A percentile compares a stretch with the other conserved stretches of the same genome.
These are phyloP conservation scores for Cairina moschata DNA, from an alignment of 2,113 vertebrate genomes.

Conservation along the genomic window DNA sequence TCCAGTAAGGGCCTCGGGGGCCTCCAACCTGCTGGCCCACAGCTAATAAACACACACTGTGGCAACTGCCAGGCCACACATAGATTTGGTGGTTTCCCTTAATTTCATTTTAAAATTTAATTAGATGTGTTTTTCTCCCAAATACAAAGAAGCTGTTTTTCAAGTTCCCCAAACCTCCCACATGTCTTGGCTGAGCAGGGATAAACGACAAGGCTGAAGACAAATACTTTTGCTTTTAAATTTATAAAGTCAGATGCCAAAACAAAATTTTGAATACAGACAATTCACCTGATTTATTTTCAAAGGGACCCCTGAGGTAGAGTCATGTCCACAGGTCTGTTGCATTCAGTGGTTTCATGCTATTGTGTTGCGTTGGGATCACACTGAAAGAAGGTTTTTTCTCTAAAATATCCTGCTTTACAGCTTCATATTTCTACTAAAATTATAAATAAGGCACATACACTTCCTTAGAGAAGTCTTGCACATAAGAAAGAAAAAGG, in stretches of 20 bases:
- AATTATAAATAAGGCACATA: slow-evolving; percentile 11
- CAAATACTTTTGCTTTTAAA: neutral
- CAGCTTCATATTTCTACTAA: neutral
- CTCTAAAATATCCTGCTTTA: neutral
- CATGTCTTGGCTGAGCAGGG: neutral
- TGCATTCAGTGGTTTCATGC: neutral
- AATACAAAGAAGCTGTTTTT: neutral
- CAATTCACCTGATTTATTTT: neutral
- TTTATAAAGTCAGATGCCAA: neutral
- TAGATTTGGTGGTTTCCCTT: neutral
- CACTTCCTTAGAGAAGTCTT: neutral
- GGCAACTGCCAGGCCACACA: neutral
- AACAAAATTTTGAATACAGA: neutral
- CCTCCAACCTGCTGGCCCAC: neutral
- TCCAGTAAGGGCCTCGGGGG: neutral
- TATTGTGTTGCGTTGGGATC: neutral
- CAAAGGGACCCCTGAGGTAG: neutral
- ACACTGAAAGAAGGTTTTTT: neutral
- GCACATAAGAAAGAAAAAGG: neutral
- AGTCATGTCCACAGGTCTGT: neutral
- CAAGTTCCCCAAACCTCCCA: neutral
- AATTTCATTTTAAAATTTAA: slow-evolving; percentile 2
- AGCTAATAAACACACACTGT: neutral
- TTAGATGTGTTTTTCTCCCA: neutral
- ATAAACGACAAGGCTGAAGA: neutral